These are phyloP conservation scores for Epinephelus lanceolatus DNA, from an alignment of 2,113 vertebrate species.

Conservation along the genomic window DNA sequence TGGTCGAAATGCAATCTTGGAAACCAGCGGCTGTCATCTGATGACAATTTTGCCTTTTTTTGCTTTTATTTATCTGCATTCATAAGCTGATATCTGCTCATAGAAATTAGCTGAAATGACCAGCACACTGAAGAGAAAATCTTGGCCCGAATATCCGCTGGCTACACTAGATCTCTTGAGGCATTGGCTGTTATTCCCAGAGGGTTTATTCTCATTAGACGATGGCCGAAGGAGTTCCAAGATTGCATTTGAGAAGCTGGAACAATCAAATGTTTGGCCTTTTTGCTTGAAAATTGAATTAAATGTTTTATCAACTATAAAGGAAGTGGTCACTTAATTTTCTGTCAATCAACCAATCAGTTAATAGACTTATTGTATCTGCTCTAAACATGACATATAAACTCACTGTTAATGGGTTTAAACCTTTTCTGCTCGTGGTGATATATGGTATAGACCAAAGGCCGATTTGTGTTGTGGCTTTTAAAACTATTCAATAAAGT, in stretches of 20 bases:
- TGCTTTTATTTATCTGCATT: too few relatives aligned
- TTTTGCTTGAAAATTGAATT: neutral
- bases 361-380: neutral
- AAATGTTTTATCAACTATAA: neutral
- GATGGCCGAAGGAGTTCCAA: too few relatives aligned
- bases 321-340: neutral
- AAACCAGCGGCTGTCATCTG: too few relatives aligned
- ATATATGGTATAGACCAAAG: neutral
- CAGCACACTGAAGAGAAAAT: too few relatives aligned
- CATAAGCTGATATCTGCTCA: too few relatives aligned
- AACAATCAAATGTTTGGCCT: neutral
- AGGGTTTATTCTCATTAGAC: too few relatives aligned
- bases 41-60: too few relatives aligned
- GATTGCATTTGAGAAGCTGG: neutral
- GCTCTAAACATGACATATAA: neutral
- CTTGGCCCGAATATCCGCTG: too few relatives aligned
- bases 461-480: conserved; percentile 12
- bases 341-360: neutral
- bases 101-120: too few relatives aligned
- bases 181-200: too few relatives aligned
- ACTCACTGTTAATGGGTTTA: neutral
- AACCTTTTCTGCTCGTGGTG: neutral
- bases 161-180: too few relatives aligned
- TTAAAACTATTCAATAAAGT: conserved; percentile 29
- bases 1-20: too few relatives aligned